These are phyloP conservation scores for Siniperca undulata DNA, from an alignment of 2,797 vertebrate genomes.

Conservation along the genomic window DNA sequence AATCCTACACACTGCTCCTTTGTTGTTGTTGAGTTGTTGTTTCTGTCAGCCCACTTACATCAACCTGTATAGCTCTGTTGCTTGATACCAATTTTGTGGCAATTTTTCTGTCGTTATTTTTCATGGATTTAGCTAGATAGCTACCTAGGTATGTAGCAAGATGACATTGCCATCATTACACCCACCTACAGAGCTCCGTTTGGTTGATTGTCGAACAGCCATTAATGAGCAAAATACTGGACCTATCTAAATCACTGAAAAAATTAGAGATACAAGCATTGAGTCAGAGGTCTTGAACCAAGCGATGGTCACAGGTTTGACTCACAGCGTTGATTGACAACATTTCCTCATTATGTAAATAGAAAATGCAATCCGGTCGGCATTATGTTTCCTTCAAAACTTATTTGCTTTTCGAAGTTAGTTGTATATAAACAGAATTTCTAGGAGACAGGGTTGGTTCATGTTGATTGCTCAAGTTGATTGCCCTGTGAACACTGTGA, in stretches of 20 bases:
- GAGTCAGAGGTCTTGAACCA: background rate
- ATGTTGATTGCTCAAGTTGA: background rate
- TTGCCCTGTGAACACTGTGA: background rate
- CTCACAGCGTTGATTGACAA: background rate
- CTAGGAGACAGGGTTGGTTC: background rate
- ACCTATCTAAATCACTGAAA: background rate
- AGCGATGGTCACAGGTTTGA: background rate
- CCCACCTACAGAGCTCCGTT: too few relatives aligned
- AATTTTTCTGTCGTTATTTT: background rate
- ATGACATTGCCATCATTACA: background rate
- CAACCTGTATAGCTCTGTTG: background rate
- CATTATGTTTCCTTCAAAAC: background rate
- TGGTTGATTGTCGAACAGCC: background rate
- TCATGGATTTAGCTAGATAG: background rate
- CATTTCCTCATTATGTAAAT: background rate
- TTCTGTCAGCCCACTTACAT: background rate
- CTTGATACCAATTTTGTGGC: background rate
- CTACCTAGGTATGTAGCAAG: background rate
- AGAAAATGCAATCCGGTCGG: background rate
- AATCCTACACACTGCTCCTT: too few relatives aligned
- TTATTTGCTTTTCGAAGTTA: background rate
- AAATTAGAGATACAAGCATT: background rate
- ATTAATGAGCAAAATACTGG: background rate
- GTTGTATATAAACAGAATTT: background rate
- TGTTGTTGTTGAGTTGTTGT: background rate